Evolutionary conservation across 2,888 invertebrate species (phyloP).

Genomic region (Serrognathus titanus): DNA sequence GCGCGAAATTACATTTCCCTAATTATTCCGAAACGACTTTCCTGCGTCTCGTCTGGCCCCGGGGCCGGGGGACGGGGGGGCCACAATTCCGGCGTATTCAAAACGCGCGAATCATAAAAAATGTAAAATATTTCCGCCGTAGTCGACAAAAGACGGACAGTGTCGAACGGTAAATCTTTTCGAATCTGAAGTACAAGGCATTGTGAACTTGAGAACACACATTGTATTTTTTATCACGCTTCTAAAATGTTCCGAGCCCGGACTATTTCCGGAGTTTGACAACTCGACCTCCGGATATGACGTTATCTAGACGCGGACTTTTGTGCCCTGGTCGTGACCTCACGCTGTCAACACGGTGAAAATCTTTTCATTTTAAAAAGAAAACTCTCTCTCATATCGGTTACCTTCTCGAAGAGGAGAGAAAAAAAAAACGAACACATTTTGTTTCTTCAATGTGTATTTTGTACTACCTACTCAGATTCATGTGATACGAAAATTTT

Average conservation of each 20-base stretch:
- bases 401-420: conserved; percentile 8
- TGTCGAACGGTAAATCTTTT: conserved; percentile 16
- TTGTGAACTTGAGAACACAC: conserved; percentile 28
- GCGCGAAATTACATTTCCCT: no score
- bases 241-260: conserved; percentile 41
- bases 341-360: conserved; percentile 24
- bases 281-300: conserved; percentile 49
- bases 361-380: conserved; percentile 11
- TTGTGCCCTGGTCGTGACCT: conserved; percentile 36
- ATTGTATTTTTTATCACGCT: conserved; percentile 45
- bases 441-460: conserved; percentile 9
- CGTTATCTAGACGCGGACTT: conserved; percentile 44
- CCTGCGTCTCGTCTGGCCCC: no score
- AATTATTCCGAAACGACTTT: no score
- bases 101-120: background rate
- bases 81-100: background rate
- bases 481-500: no score
- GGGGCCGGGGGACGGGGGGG: no score
- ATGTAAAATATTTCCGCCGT: conserved; percentile 13
- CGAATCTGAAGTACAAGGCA: conserved; percentile 17
- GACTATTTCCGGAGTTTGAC: conserved; percentile 49
- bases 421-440: background rate
- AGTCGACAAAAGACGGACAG: conserved; percentile 6
- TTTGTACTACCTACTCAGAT: no score
- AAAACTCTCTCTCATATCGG: conserved; percentile 7